These are phyloP conservation scores for Dromaius novaehollandiae DNA, from an alignment of 2,113 vertebrate genomes.

Conservation along the genomic window DNA sequence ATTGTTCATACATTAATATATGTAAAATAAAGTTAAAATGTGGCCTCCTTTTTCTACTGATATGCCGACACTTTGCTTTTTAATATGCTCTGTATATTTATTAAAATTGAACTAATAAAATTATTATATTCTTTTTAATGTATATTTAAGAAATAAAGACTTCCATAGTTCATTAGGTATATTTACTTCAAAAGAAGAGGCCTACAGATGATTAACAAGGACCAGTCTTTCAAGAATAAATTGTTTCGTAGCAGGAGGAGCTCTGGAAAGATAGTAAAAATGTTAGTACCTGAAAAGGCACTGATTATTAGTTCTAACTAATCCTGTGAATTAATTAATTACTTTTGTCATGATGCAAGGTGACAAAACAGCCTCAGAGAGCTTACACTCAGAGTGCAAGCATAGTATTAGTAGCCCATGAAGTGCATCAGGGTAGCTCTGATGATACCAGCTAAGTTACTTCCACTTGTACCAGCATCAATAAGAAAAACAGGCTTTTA, in stretches of 20 bases:
- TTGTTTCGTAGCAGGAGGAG: not conserved
- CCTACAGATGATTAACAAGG: not conserved
- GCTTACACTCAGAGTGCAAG: not conserved
- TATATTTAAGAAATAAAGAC: not conserved
- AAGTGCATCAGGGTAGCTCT: not conserved
- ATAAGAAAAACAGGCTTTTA: not conserved
- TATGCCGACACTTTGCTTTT: not conserved
- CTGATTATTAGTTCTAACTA: not conserved
- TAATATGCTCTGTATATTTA: not conserved
- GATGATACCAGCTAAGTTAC: not conserved
- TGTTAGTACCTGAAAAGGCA: not conserved
- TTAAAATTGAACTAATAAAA: not conserved
- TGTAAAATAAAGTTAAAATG: not conserved
- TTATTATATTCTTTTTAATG: not conserved
- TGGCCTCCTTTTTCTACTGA: not conserved
- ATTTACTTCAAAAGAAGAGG: rapidly evolving
- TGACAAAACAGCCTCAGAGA: not conserved
- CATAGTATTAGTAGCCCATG: not conserved
- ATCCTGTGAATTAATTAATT: not conserved
- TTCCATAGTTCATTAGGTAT: not conserved
- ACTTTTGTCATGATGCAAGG: not conserved
- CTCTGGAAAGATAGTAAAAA: not conserved
- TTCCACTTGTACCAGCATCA: not conserved
- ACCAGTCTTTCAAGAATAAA: not conserved
- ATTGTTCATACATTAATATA: not conserved